Evolutionary conservation across 2,797 vertebrate species (phyloP), one percentile per base, ranked within the genome.

Genomic region (Crax fasciolata): DNA sequence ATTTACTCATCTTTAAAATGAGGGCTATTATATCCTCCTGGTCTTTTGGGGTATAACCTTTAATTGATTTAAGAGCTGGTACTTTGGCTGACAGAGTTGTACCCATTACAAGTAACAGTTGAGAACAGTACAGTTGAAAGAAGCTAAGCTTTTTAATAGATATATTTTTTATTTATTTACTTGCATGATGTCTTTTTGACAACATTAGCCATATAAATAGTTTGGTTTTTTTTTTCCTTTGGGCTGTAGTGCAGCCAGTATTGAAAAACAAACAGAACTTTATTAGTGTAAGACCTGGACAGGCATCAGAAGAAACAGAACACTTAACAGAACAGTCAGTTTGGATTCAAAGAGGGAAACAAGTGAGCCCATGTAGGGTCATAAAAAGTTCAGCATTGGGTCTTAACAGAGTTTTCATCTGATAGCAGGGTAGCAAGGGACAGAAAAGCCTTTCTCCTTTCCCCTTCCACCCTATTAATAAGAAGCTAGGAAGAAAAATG

Each of bases 1-100:
- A 67, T 93, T 96, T 93, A 92, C 84, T 90, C 63, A 39, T 91
- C 73, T 96, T 92, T 94, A 84, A 93, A 91, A 76, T 12, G n/a
- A 88, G 27, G 58, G 55, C 66, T 79, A 41, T 91, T 92, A 41
- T 15, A 73, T 48, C 68, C 73, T 57, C 81, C 55, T 89, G 87
- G 79, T 91, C 94, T 94, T 96, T 91, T 46, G 55, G 76, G 51
- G 39, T 66, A 44, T 63, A 58, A 55, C 0, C 8, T 63, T 90
- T 83, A 84, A 73, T 80, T 95, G 89, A 95, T 93, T 89, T 93
- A 96, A 95, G 94, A 93, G 94, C 78, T 95, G 93, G 13, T 78
- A 58, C 72, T 91, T 93, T 89, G 68, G 86, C 75, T 79, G 66
- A 57, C 66, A 16, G 39, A 28, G 39, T 80, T 89, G 65, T 77